Evolutionary conservation across 2,797 vertebrate species (phyloP), one percentile per base, ranked within the genome.

Genomic region (Lepidocolaptes lacrymiger): DNA sequence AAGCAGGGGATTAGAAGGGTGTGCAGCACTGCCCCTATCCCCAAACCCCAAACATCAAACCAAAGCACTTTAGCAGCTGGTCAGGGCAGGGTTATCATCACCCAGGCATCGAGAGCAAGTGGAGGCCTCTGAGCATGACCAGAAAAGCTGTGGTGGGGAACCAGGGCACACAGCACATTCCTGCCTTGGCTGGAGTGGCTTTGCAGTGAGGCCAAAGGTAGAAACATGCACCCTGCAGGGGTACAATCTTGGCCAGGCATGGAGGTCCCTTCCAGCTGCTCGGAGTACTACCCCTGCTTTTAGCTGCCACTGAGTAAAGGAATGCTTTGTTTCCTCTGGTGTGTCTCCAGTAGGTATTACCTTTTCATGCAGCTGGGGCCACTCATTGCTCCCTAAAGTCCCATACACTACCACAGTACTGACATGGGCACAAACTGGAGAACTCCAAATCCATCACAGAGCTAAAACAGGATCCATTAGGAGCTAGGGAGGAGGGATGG

Each of bases 41-140:
- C 27, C 51, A 86, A 37, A 37, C 4, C 43, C 13, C 3, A 4
- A 59, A 12, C 2, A 6, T 14, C 12, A 68, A 85, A 32, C 6
- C 7, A 55, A 43, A n/a, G 27, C 0, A 1, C 17, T 69, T 6
- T 2, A 2, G 36, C 30, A 63, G 8, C 10, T 0, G 0, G 2
- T 12, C 27, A 34, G 55, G 43, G 37, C 39, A 68, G 39, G 22
- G 23, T 55, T 58, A 27, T 39, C 23, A 23, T 4, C 2, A 0
- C 23, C 24, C 2, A 0, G 6, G 26, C 4, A 3, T 19, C 0
- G 4, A 24, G 30, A 4, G 6, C 0, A 2, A 81, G 18, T 5
- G 9, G 18, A 86, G 12, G 26, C 24, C 52, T 41, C 32, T 7
- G 18, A 64, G 8, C 28, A 48, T 0, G 3, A 26, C 32, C 8